These are phyloP conservation scores for Caracal caracal DNA, from an alignment of 2,113 vertebrate genomes.

Conservation along the genomic window DNA sequence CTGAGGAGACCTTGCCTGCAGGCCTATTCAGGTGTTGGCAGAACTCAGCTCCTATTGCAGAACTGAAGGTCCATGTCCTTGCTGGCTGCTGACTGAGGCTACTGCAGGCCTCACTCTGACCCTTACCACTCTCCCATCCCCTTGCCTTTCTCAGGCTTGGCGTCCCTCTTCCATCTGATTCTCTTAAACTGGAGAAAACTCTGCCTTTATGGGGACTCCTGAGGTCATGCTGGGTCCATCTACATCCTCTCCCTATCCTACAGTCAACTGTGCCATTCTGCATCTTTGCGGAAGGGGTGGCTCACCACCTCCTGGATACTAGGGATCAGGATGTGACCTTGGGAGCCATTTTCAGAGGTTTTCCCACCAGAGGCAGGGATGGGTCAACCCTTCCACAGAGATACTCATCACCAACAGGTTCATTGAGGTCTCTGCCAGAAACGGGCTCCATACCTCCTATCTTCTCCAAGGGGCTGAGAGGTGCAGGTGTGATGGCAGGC, in stretches of 20 bases:
- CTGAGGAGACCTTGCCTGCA: background rate
- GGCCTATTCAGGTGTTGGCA: too few relatives aligned
- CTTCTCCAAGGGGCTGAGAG: background rate
- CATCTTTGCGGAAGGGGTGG: too few relatives aligned
- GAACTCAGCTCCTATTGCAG: too few relatives aligned
- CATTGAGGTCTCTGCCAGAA: background rate
- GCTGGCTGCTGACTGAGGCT: background rate
- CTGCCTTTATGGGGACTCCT: background rate
- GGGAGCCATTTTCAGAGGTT: background rate
- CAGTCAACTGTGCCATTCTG: fast-evolving
- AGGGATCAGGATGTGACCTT: background rate
- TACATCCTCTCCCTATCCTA: background rate
- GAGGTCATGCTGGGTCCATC: background rate
- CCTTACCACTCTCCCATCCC: background rate
- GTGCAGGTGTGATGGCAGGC: background rate
- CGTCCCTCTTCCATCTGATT: background rate
- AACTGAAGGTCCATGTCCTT: background rate
- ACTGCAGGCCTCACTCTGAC: too few relatives aligned
- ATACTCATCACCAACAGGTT: background rate
- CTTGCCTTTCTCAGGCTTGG: background rate
- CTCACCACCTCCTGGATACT: background rate
- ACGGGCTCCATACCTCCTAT: fast-evolving
- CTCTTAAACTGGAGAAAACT: background rate
- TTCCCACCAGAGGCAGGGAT: background rate
- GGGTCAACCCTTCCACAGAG: background rate